Percentiles rank a stretch among this genome's conserved stretches.
Evolutionary conservation across 2,113 vertebrate species (phyloP).

Genomic region (Platysternon megacephalum): DNA sequence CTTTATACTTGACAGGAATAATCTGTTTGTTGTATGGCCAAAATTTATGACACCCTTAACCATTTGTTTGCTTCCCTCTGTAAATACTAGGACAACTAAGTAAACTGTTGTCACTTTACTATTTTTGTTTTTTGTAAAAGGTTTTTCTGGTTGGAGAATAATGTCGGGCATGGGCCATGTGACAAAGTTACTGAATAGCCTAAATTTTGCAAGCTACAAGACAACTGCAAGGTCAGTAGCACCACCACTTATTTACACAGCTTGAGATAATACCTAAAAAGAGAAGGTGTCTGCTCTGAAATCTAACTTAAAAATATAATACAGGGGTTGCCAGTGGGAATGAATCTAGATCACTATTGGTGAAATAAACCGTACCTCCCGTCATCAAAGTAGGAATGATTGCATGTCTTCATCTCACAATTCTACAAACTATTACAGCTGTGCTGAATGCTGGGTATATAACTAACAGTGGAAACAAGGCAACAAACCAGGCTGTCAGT

Average conservation of each 20-base stretch:
- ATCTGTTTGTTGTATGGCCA: neutral
- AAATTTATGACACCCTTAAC: neutral
- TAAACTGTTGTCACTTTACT: neutral
- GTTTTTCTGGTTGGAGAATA: neutral
- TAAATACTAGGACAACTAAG: neutral
- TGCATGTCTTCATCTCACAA: neutral
- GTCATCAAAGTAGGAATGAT: neutral
- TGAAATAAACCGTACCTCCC: conserved; percentile 13
- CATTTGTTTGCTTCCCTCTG: neutral
- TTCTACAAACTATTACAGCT: conserved; percentile 20
- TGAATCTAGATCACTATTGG: neutral
- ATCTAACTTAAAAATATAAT: neutral
- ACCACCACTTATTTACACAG: neutral
- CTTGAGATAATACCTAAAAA: no score
- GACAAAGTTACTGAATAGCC: neutral
- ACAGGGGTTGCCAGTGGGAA: neutral
- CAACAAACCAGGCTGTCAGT: conserved; percentile 9
- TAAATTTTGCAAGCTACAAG: neutral
- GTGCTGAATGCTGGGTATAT: neutral
- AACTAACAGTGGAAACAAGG: neutral
- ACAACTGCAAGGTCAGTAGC: neutral
- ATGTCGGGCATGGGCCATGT: neutral
- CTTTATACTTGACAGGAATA: neutral
- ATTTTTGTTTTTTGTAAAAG: neutral
- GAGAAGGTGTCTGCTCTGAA: neutral